phyloP scores from a whole-genome alignment of 1,140 invertebrate species.

The Caerostris darwini region DNA sequence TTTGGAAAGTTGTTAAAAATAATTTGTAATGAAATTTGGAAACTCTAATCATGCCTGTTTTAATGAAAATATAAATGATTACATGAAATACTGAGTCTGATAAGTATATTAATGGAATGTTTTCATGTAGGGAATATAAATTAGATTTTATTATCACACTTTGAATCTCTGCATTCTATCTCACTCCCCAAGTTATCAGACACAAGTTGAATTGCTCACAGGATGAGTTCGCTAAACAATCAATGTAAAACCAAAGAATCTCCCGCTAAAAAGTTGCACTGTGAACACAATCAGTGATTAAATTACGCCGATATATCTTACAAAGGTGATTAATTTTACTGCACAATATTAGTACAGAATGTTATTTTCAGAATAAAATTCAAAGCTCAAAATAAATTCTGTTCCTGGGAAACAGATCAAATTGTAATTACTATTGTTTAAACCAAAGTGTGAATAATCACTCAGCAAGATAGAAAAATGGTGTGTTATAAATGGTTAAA shows the following conservation, averaged over 20 bases:
- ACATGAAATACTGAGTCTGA: no score
- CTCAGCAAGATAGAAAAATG: slow-evolving; percentile 25
- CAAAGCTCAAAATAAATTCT: slow-evolving; percentile 10
- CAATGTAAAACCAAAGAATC: slow-evolving; percentile 61
- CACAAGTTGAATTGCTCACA: slow-evolving; percentile 11
- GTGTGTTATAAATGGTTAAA: slow-evolving; percentile 50
- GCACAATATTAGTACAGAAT: neutral
- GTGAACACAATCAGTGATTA: slow-evolving; percentile 16
- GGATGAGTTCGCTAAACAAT: slow-evolving; percentile 65
- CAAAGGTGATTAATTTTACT: slow-evolving; percentile 64
- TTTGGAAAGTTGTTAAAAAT: no score
- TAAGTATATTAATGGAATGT: no score
- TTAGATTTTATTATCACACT: no score
- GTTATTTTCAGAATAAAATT: slow-evolving; percentile 28
- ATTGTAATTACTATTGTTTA: slow-evolving; percentile 73
- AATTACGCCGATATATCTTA: slow-evolving; percentile 65
- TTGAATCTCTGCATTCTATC: neutral
- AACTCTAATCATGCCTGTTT: no score
- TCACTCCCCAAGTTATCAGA: slow-evolving; percentile 17
- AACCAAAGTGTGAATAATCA: slow-evolving; percentile 63
- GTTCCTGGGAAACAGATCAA: slow-evolving; percentile 58
- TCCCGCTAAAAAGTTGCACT: slow-evolving; percentile 41
- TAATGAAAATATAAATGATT: no score
- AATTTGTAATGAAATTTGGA: no score
- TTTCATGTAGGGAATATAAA: no score